These are phyloP conservation scores for Idaea dimidiata DNA, from an alignment of 2,888 invertebrate genomes.

Conservation along the genomic window DNA sequence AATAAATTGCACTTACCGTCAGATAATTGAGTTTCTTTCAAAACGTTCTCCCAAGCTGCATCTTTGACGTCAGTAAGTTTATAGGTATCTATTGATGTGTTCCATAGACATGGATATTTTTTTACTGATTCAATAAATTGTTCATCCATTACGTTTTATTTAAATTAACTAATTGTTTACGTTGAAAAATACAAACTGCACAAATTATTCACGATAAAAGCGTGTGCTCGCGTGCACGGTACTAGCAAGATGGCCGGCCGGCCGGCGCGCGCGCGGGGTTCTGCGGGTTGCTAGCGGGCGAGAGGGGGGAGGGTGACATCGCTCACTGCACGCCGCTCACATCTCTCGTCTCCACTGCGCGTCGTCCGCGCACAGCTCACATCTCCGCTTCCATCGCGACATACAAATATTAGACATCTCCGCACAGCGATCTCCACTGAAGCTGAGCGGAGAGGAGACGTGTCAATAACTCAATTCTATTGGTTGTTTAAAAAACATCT, in stretches of 20 bases:
- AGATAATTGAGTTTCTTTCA: conserved; percentile 24
- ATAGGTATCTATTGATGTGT: conserved; percentile 23
- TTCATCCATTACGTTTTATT: conserved; percentile 25
- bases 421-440: conserved; percentile 27
- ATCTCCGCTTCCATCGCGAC: conserved; percentile 19
- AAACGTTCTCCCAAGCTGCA: conserved; percentile 26
- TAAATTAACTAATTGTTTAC: conserved; percentile 20
- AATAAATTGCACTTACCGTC: conserved; percentile 21
- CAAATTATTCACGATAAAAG: conserved; percentile 23
- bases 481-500: conserved; percentile 16
- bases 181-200: conserved; percentile 23
- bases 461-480: conserved; percentile 17
- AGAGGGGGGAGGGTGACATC: conserved; percentile 20
- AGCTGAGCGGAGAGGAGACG: conserved; percentile 23
- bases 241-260: conserved; percentile 18
- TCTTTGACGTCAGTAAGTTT: conserved; percentile 15
- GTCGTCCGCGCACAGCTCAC: conserved; percentile 6
- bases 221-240: conserved; percentile 23
- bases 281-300: conserved; percentile 20
- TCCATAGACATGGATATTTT: conserved; percentile 13
- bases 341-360: conserved; percentile 17
- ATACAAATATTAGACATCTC: conserved; percentile 26
- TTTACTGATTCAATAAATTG: conserved; percentile 28
- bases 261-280: conserved; percentile 21
- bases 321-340: conserved; percentile 14